Conservation (phyloP, 2,888 invertebrate genomes). For the Tupiocoris notatus region DNA sequence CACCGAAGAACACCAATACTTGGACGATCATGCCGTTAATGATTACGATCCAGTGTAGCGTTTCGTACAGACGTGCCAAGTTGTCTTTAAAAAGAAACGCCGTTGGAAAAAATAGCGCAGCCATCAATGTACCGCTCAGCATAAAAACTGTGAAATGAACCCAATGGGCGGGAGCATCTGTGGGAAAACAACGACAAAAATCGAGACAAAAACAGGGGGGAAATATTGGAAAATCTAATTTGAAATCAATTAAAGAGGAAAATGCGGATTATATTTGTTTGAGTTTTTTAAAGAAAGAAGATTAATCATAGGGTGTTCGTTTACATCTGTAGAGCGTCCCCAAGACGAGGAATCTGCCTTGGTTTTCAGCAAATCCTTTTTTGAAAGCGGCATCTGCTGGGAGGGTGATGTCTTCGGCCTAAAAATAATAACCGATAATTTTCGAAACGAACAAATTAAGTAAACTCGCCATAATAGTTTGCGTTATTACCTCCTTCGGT, state of each 20-base stretch:
- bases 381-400: conserved; percentile 3
- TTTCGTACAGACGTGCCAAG: conserved; percentile 2
- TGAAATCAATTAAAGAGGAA: not conserved
- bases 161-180: not conserved
- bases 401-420: not conserved
- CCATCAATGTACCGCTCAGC: not conserved
- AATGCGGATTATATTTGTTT: not conserved
- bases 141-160: not conserved
- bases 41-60: conserved; percentile 6
- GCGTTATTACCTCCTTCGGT: not conserved
- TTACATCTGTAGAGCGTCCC: conserved; percentile 16
- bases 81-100: not conserved
- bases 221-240: no score
- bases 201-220: no score
- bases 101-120: not conserved
- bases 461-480: not conserved
- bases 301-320: no score
- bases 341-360: conserved; percentile 9
- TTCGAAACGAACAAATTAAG: not conserved
- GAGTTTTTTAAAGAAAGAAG: not conserved
- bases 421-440: not conserved
- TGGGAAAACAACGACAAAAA: no score
- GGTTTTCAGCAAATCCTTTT: conserved; percentile 19
- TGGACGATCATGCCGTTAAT: not conserved
- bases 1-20: not conserved